Conservation (phyloP, 2,113 vertebrate genomes). For the Podocnemis expansa region DNA sequence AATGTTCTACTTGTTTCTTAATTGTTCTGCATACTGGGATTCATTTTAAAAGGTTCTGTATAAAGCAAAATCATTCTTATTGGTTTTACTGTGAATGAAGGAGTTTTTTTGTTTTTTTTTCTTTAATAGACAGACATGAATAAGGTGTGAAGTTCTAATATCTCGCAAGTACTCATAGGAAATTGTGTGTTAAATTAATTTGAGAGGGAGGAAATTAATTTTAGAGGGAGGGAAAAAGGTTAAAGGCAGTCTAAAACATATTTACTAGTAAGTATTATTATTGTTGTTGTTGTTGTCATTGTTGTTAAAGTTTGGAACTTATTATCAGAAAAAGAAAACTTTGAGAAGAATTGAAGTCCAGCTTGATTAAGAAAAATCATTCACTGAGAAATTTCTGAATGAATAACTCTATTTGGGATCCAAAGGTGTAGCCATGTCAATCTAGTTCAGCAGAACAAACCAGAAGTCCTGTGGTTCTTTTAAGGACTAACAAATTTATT, state of each 20-base stretch:
- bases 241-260: neutral
- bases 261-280: conserved; percentile 19
- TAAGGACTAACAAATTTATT: too few species aligned
- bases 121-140: neutral
- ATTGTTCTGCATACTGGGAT: neutral
- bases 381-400: neutral
- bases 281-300: too few species aligned
- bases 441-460: too few species aligned
- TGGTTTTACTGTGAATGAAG: neutral
- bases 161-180: neutral
- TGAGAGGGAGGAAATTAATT: neutral
- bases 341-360: neutral
- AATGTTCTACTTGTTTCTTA: neutral
- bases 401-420: too few species aligned
- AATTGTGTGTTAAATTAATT: too few species aligned
- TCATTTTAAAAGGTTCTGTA: neutral
- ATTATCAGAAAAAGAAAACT: neutral
- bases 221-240: neutral
- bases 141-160: neutral
- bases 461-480: too few species aligned
- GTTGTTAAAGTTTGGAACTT: neutral
- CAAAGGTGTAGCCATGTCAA: too few species aligned
- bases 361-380: neutral
- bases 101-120: neutral
- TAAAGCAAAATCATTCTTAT: neutral